Evolutionary conservation across 2,888 invertebrate species (phyloP).

Genomic region (Drosophila atroscutellata): DNA sequence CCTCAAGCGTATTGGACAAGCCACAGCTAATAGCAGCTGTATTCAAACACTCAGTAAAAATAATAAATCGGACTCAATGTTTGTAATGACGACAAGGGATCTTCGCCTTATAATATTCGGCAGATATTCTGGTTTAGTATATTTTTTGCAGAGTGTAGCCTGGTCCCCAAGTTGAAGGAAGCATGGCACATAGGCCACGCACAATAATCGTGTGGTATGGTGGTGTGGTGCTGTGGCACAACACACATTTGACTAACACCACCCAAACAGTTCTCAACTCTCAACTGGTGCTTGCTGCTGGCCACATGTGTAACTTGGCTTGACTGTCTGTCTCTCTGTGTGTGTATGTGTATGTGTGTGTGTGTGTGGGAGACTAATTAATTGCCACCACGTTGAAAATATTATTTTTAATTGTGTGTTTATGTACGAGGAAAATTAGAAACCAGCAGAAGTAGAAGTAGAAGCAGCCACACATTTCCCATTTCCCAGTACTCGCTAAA

Average conservation of each 20-base stretch:
- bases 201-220: slow-evolving; percentile 31
- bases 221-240: not conserved
- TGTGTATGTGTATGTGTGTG: slow-evolving; percentile 9
- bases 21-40: slow-evolving; percentile 44
- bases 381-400: slow-evolving; percentile 82
- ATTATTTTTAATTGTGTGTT: slow-evolving; percentile 83
- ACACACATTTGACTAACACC: not conserved
- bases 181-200: not conserved
- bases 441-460: slow-evolving; percentile 12
- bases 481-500: slow-evolving; percentile 22
- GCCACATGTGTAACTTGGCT: slow-evolving; percentile 39
- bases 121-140: not conserved
- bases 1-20: not conserved
- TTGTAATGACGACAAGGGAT: too few relatives aligned
- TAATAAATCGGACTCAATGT: not conserved
- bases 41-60: slow-evolving; percentile 9
- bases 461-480: slow-evolving; percentile 17
- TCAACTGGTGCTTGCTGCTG: slow-evolving; percentile 11
- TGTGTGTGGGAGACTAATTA: slow-evolving; percentile 74
- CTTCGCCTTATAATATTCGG: too few relatives aligned
- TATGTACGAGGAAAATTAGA: slow-evolving; percentile 56
- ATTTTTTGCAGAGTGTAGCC: not conserved
- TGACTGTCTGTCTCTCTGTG: not conserved
- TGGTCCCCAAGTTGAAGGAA: not conserved
- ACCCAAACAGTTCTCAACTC: slow-evolving; percentile 9